Conservation (phyloP, 2,888 invertebrate species). For the Synergus gifuensis region DNA sequence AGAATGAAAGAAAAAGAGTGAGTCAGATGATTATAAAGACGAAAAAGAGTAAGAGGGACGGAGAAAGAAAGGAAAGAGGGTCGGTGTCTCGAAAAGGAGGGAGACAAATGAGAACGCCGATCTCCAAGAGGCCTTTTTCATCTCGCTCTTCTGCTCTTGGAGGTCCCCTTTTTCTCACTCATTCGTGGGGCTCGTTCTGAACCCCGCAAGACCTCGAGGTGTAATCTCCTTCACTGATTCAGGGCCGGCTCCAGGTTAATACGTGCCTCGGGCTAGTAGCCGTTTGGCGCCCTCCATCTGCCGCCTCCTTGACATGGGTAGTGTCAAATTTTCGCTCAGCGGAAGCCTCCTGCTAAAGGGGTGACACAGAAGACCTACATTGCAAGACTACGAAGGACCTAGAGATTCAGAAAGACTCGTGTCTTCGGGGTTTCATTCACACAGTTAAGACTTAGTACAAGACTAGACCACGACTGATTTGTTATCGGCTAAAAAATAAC, state of each 20-base stretch:
- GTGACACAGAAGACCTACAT: slow-evolving; percentile 41
- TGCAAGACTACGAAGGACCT: slow-evolving; percentile 23
- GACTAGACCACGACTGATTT: slow-evolving; percentile 16
- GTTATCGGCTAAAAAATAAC: not conserved
- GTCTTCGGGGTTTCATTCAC: slow-evolving; percentile 19
- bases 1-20: slow-evolving; percentile 42
- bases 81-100: slow-evolving; percentile 58
- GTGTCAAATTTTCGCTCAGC: slow-evolving; percentile 40
- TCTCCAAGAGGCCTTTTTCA: slow-evolving; percentile 49
- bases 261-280: slow-evolving; percentile 39
- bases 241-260: slow-evolving; percentile 50
- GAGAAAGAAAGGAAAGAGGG: slow-evolving; percentile 56
- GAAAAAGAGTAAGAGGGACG: slow-evolving; percentile 46
- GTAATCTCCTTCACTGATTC: slow-evolving; percentile 61
- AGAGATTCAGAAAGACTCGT: slow-evolving; percentile 5
- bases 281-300: slow-evolving; percentile 42
- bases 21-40: slow-evolving; percentile 21
- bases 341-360: slow-evolving; percentile 39
- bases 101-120: slow-evolving; percentile 64
- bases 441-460: not conserved
- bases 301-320: slow-evolving; percentile 42
- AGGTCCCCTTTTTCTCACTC: slow-evolving; percentile 32
- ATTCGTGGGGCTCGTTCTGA: slow-evolving; percentile 45
- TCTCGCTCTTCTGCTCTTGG: slow-evolving; percentile 18
- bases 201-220: slow-evolving; percentile 57